A percentile compares a stretch with the other conserved stretches of the same genome.
Evolutionary conservation across 2,888 invertebrate species (phyloP).

Genomic region (Yponomeuta sedellus): DNA sequence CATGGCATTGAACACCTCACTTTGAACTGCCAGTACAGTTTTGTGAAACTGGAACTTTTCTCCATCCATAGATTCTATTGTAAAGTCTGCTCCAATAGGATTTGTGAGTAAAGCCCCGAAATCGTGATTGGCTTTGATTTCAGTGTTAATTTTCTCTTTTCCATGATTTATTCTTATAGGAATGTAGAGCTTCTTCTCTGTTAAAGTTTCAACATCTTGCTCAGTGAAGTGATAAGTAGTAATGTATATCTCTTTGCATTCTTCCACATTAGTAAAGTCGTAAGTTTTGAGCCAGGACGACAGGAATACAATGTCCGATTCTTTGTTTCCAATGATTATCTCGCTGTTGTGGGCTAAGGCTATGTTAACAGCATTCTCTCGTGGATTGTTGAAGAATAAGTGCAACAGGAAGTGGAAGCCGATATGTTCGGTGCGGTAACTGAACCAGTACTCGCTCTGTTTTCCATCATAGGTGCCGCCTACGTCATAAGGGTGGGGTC

Average conservation of each 20-base stretch:
- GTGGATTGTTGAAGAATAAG: constrained; percentile 48
- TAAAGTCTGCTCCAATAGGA: constrained; percentile 57
- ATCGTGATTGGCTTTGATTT: constrained; percentile 44
- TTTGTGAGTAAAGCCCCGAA: constrained; percentile 46
- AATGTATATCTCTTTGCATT: constrained; percentile 36
- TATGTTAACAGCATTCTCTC: constrained; percentile 39
- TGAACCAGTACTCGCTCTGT: constrained; percentile 54
- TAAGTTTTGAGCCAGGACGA: constrained; percentile 34
- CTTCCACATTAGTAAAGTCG: constrained; percentile 32
- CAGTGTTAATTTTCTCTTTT: constrained; percentile 29
- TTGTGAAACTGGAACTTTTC: constrained; percentile 54
- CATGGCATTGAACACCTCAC: constrained; percentile 69
- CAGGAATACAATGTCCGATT: constrained; percentile 35
- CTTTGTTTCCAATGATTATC: constrained; percentile 41
- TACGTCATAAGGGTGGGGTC: constrained; percentile 56
- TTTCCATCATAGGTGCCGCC: constrained; percentile 57
- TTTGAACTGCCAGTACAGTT: constrained; percentile 46
- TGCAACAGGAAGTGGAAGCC: constrained; percentile 50
- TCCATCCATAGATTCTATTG: constrained; percentile 57
- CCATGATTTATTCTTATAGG: constrained; percentile 8
- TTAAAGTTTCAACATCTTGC: constrained; percentile 49
- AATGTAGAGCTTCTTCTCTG: constrained; percentile 47
- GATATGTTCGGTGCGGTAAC: constrained; percentile 48
- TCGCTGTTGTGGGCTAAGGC: constrained; percentile 39
- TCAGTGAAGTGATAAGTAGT: constrained; percentile 52